phyloP scores from a whole-genome alignment of 2,113 vertebrate species.

The Pseudonaja textilis region DNA sequence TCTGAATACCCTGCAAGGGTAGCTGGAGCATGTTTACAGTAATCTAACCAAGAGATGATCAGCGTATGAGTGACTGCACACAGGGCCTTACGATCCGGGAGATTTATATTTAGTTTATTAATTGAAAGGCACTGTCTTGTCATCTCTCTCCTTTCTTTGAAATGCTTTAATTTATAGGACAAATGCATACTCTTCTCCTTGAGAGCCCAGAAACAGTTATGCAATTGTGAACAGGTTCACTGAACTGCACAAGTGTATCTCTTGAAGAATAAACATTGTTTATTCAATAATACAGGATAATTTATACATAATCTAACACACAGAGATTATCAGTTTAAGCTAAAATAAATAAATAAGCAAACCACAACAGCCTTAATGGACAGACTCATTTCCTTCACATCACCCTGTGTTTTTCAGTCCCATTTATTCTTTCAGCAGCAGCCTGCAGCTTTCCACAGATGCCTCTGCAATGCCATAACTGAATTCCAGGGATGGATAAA shows the following conservation, averaged over 20 bases:
- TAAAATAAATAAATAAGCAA: neutral
- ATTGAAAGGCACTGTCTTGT: no score
- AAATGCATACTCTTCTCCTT: neutral
- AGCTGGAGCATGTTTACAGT: no score
- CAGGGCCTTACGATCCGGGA: no score
- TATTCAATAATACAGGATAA: neutral
- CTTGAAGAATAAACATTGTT: neutral
- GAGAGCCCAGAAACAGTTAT: neutral
- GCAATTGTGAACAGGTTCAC: neutral
- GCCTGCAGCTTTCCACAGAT: neutral
- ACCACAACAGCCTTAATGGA: neutral
- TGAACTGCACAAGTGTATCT: neutral
- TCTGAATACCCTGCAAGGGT: no score
- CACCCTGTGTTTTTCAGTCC: neutral
- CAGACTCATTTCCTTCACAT: neutral
- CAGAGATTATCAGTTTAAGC: neutral
- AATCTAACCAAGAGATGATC: no score
- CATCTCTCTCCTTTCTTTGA: neutral
- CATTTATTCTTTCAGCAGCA: neutral
- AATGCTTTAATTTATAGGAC: neutral
- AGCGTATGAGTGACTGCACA: no score
- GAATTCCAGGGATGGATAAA: neutral
- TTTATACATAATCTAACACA: neutral
- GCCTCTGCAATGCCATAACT: accelerated
- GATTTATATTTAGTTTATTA: no score